Conservation (phyloP, 1,140 invertebrate species). For the Calliopsis andreniformis region DNA sequence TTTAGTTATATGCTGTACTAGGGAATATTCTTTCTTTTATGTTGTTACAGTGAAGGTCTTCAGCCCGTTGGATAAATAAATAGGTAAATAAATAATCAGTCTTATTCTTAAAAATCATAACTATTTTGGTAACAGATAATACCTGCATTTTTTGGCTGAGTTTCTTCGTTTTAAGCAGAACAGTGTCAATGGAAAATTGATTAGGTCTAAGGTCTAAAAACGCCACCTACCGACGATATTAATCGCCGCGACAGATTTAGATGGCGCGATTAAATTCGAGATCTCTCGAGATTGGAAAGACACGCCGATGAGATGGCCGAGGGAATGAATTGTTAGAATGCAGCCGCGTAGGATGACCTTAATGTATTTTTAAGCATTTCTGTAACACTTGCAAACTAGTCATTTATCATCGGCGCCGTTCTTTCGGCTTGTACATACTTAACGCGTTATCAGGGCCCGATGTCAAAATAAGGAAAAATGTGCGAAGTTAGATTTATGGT, state of each 20-base stretch:
- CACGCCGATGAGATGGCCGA: not conserved
- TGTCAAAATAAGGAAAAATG: not conserved
- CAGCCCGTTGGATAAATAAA: no score
- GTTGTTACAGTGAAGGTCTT: no score
- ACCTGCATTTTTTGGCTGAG: no score
- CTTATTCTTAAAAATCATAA: no score
- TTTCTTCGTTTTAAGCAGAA: not conserved
- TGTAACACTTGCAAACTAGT: slow-evolving; percentile 16
- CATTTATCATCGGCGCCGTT: slow-evolving; percentile 22
- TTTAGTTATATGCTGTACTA: no score
- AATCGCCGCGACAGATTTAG: slow-evolving; percentile 29
- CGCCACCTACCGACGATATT: slow-evolving; percentile 19
- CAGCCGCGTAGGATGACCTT: slow-evolving; percentile 33
- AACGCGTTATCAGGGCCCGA: not conserved
- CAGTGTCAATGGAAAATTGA: slow-evolving; percentile 21
- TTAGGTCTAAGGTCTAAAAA: slow-evolving; percentile 16
- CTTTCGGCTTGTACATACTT: slow-evolving; percentile 1
- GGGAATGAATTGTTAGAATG: not conserved
- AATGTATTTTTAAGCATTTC: slow-evolving; percentile 59
- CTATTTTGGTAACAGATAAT: no score
- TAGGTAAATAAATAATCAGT: no score
- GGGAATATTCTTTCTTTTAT: no score
- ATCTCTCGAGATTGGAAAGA: slow-evolving; percentile 4
- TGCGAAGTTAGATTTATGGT: not conserved
- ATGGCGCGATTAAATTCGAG: slow-evolving; percentile 4